A percentile compares a stretch with the other conserved stretches of the same genome.
Evolutionary conservation across 2,888 invertebrate species (phyloP).

Genomic region (Thymelicus lineola): DNA sequence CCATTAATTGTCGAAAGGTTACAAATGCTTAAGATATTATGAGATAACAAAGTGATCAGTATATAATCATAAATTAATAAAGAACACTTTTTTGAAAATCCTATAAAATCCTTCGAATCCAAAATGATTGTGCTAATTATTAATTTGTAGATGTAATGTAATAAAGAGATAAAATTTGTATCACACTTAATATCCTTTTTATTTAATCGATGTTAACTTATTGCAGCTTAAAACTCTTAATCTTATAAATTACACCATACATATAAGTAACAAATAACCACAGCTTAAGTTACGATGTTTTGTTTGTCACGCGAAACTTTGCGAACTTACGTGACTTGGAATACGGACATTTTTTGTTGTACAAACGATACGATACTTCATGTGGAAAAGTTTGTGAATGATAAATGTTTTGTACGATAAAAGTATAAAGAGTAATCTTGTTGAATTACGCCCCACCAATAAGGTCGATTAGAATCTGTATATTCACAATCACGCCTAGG

Average conservation of each 20-base stretch:
- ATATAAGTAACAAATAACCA: conserved; percentile 15
- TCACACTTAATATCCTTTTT: no score
- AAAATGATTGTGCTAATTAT: no score
- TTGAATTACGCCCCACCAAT: conserved; percentile 1
- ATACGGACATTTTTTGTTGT: conserved; percentile 39
- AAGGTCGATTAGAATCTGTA: background rate
- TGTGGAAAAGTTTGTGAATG: conserved; percentile 23
- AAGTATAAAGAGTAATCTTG: background rate
- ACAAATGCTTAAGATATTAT: background rate
- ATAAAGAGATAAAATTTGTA: no score
- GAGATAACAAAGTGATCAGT: no score
- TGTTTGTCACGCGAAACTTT: conserved; percentile 57
- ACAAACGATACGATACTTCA: conserved; percentile 25
- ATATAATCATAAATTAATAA: no score
- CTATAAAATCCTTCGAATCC: no score
- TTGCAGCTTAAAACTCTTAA: no score
- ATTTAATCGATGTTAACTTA: no score
- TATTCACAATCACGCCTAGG: background rate
- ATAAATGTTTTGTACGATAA: conserved; percentile 21
- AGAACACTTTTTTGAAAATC: no score
- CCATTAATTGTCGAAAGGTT: background rate
- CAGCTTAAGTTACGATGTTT: conserved; percentile 51
- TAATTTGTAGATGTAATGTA: no score
- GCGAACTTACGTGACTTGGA: conserved; percentile 51
- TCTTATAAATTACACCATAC: conserved; percentile 5